phyloP scores from a whole-genome alignment of 2,888 invertebrate species.

The Copidosoma aretas region DNA sequence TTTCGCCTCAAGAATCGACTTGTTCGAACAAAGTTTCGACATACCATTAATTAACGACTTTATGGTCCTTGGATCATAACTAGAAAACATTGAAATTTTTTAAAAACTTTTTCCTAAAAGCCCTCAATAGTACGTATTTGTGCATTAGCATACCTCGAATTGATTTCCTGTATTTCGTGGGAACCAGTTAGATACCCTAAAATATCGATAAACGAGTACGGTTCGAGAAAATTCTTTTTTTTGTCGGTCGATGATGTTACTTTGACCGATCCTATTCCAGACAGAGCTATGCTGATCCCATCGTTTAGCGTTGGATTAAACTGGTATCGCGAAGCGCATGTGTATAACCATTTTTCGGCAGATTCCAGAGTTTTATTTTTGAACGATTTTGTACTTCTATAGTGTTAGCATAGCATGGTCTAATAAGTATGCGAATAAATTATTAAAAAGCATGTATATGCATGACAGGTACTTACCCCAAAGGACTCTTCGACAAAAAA shows the following conservation, averaged over 20 bases:
- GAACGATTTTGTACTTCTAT: background rate
- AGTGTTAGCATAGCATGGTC: background rate
- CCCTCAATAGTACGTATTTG: no score
- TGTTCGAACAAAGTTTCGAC: no score
- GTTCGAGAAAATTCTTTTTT: background rate
- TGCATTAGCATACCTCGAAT: background rate
- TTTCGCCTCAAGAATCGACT: no score
- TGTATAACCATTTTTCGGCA: slow-evolving; percentile 62
- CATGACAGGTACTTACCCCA: background rate
- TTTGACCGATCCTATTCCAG: background rate
- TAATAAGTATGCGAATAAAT: background rate
- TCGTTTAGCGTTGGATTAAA: slow-evolving; percentile 46
- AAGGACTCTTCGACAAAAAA: background rate
- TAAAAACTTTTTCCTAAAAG: no score
- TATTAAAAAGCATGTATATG: background rate
- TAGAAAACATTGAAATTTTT: no score
- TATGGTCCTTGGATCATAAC: no score
- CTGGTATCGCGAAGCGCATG: slow-evolving; percentile 43
- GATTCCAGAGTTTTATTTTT: slow-evolving; percentile 26
- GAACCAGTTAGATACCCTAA: background rate
- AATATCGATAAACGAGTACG: slow-evolving; percentile 12
- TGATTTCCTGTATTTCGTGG: background rate
- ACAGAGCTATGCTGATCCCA: slow-evolving; percentile 38
- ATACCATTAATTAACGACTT: no score
- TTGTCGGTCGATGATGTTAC: background rate